Percentiles rank a stretch among this genome's conserved stretches.
phyloP scores from a whole-genome alignment of 2,113 vertebrate genomes.

The Oplegnathus fasciatus region DNA sequence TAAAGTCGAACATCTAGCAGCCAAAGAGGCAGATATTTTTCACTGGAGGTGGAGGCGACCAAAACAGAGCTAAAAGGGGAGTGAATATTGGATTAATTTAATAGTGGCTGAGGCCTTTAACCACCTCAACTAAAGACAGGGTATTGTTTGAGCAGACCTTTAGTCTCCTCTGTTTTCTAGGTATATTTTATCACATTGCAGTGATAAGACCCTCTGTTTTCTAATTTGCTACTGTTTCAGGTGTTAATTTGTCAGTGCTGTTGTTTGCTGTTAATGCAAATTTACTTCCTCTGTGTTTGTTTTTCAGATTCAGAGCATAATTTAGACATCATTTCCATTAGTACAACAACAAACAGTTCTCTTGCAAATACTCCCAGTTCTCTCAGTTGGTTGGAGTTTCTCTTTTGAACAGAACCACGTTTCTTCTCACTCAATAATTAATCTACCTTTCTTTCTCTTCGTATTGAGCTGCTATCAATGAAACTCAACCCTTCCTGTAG shows the following conservation, averaged over 20 bases:
- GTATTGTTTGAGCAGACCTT: slow-evolving; percentile 4
- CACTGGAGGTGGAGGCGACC: not conserved
- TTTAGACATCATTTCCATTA: not conserved
- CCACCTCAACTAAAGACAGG: not conserved
- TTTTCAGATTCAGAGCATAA: not conserved
- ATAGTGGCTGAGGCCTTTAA: not conserved
- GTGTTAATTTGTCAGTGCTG: not conserved
- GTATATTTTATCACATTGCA: not conserved
- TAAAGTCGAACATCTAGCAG: not conserved
- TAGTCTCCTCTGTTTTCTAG: not conserved
- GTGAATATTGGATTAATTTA: not conserved
- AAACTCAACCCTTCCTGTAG: slow-evolving; percentile 1
- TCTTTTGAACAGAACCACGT: not conserved
- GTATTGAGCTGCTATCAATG: not conserved
- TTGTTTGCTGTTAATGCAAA: not conserved
- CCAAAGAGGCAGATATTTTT: not conserved
- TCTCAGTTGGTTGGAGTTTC: not conserved
- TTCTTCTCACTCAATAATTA: not conserved
- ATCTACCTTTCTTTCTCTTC: not conserved
- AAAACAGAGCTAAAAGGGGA: not conserved
- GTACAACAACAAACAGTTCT: not conserved
- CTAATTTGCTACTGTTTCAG: not conserved
- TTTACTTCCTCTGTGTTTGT: not conserved
- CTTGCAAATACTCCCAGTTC: not conserved
- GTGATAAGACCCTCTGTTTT: not conserved